Evolutionary conservation across 2,797 vertebrate genomes (phyloP).

Genomic region (Lacerta agilis): DNA sequence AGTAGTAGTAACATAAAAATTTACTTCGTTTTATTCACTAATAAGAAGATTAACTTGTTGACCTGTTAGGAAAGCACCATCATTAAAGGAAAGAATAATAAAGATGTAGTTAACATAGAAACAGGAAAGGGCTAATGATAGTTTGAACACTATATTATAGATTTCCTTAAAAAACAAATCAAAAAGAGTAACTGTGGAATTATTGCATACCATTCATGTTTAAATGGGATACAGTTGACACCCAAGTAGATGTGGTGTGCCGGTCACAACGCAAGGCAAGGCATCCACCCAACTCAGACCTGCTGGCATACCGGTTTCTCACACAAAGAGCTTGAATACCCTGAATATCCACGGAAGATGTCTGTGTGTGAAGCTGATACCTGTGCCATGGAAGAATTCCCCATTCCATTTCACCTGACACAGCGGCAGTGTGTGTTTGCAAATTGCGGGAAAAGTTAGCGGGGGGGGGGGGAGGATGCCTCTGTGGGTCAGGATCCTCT

Average conservation of each 20-base stretch:
- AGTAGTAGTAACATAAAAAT: conserved; percentile 57
- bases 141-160: conserved; percentile 43
- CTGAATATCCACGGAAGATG: neutral
- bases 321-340: neutral
- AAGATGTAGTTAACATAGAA: conserved; percentile 36
- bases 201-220: conserved; percentile 14
- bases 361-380: neutral
- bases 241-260: neutral
- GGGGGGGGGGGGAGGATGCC: neutral
- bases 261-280: no score
- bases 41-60: conserved; percentile 56
- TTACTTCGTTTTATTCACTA: conserved; percentile 62
- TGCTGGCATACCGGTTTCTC: neutral
- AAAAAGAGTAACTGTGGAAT: neutral
- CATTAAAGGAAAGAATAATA: conserved; percentile 38
- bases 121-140: conserved; percentile 39
- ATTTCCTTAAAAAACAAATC: conserved; percentile 33
- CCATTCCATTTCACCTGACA: neutral
- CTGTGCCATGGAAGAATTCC: neutral
- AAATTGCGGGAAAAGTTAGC: neutral
- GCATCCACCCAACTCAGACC: no score
- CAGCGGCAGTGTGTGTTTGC: neutral
- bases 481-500: neutral
- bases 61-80: conserved; percentile 45
- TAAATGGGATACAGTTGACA: neutral